Evolutionary conservation across 2,113 vertebrate genomes (phyloP).

Genomic region (Calidris pugnax): DNA sequence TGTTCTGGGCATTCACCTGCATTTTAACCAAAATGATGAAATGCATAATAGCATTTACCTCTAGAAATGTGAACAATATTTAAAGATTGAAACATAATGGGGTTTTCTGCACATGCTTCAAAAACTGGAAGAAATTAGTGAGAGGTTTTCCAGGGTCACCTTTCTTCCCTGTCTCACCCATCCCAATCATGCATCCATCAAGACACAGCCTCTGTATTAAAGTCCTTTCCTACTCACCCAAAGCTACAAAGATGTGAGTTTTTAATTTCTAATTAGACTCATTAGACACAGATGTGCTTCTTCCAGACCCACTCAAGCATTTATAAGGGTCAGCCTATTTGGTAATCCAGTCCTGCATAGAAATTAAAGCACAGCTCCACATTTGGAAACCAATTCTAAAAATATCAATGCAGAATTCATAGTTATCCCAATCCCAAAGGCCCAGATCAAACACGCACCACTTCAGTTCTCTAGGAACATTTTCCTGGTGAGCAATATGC

Average conservation of each 20-base stretch:
- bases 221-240: neutral
- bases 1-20: neutral
- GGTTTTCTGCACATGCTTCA: neutral
- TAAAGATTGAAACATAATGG: neutral
- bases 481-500: neutral
- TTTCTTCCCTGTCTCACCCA: neutral
- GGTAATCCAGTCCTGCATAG: neutral
- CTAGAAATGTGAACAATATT: neutral
- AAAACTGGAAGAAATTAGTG: neutral
- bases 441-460: neutral
- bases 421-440: neutral
- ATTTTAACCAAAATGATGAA: neutral
- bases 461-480: neutral
- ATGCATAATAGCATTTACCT: neutral
- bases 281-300: neutral
- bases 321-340: neutral
- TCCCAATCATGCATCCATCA: rapidly evolving
- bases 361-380: neutral
- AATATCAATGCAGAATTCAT: neutral
- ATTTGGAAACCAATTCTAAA: neutral
- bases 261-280: neutral
- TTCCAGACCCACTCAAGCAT: neutral
- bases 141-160: neutral
- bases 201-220: neutral
- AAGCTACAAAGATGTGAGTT: neutral